Evolutionary conservation across 2,797 vertebrate genomes (phyloP).

Genomic region (Sarcoramphus papa): DNA sequence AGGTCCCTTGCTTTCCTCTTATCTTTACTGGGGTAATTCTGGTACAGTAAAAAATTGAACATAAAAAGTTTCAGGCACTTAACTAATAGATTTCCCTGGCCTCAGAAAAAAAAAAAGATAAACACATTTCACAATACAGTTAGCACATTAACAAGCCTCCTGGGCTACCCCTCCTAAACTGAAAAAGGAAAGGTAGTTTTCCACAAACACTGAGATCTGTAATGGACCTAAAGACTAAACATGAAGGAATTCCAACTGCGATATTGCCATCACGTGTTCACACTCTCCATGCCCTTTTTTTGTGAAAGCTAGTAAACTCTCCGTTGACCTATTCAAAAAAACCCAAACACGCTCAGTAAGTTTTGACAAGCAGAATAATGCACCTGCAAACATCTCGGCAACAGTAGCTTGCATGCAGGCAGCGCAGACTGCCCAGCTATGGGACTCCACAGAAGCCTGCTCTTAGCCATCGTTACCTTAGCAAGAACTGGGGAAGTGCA

Average conservation of each 20-base stretch:
- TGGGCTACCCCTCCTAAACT: background rate
- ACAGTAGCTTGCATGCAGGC: rapidly evolving
- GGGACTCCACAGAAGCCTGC: background rate
- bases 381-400: background rate
- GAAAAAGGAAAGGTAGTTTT: background rate
- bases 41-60: background rate
- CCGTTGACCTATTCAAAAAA: background rate
- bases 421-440: rapidly evolving
- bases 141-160: background rate
- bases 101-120: background rate
- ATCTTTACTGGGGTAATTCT: background rate
- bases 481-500: rapidly evolving
- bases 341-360: rapidly evolving
- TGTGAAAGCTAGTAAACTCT: background rate
- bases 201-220: background rate
- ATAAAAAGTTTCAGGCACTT: background rate
- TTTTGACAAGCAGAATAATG: background rate
- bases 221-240: background rate
- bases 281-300: background rate
- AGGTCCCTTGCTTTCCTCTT: background rate
- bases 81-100: background rate
- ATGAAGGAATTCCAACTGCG: background rate
- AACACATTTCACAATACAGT: background rate
- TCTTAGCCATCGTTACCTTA: rapidly evolving
- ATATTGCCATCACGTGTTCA: background rate